These are phyloP conservation scores for Percopsis omiscomaycus DNA, from an alignment of 2,797 vertebrate genomes.

Conservation along the genomic window DNA sequence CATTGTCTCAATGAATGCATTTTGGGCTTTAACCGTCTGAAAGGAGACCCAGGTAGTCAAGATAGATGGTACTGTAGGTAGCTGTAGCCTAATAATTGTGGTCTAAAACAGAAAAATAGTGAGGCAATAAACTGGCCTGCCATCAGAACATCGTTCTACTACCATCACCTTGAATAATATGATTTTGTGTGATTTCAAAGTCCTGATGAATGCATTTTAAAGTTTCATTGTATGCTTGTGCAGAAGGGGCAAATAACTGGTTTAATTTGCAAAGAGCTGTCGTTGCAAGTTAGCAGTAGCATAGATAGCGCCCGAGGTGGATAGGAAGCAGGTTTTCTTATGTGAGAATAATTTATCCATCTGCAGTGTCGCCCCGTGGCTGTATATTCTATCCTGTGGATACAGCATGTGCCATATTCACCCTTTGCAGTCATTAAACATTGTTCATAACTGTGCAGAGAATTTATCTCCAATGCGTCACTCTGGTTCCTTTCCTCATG, in stretches of 20 bases:
- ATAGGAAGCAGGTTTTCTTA: slow-evolving; percentile 51
- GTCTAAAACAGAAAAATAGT: too few species aligned
- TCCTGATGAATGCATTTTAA: slow-evolving; percentile 43
- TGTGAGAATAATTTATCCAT: slow-evolving; percentile 59
- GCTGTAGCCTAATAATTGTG: too few species aligned
- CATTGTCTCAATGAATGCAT: too few species aligned
- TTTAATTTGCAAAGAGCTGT: slow-evolving; percentile 30
- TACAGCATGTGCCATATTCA: slow-evolving; percentile 11
- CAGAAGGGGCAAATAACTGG: slow-evolving; percentile 46
- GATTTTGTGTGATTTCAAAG: slow-evolving; percentile 1
- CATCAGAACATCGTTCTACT: too few species aligned
- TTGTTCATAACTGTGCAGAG: slow-evolving; percentile 25
- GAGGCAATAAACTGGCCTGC: too few species aligned
- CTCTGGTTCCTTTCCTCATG: slow-evolving; percentile 5
- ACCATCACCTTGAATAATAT: too few species aligned
- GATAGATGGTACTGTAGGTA: too few species aligned
- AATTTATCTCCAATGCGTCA: slow-evolving; percentile 33
- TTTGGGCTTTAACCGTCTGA: too few species aligned
- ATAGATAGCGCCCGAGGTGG: slow-evolving; percentile 54
- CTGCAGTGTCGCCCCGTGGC: slow-evolving; percentile 39
- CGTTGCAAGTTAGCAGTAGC: slow-evolving; percentile 34
- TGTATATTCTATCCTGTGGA: slow-evolving; percentile 34
- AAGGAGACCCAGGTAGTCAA: too few species aligned
- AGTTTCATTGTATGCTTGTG: slow-evolving; percentile 52
- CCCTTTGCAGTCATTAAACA: slow-evolving; percentile 37